Percentiles rank a stretch among this genome's conserved stretches.
These are phyloP conservation scores for Sinella curviseta DNA, from an alignment of 1,140 invertebrate genomes.

Conservation along the genomic window DNA sequence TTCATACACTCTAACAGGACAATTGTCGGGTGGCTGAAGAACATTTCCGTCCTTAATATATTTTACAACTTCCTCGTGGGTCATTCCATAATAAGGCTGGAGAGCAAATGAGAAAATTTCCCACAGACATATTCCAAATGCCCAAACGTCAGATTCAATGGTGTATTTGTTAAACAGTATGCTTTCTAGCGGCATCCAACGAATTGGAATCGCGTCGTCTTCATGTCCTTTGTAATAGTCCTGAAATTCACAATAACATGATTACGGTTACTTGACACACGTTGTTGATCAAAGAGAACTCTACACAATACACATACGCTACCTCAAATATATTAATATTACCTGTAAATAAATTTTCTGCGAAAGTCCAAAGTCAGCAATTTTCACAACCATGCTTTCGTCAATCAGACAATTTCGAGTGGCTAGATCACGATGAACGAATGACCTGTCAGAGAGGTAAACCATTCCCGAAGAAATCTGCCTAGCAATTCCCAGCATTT, in stretches of 20 bases:
- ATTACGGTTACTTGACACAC: neutral
- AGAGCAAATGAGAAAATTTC: conserved; percentile 92
- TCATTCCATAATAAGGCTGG: conserved; percentile 92
- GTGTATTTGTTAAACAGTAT: conserved; percentile 93
- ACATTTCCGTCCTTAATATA: conserved; percentile 89
- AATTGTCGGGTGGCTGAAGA: conserved; percentile 83
- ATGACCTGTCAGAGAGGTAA: conserved; percentile 90
- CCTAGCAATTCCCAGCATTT: conserved; percentile 76
- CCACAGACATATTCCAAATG: conserved; percentile 89
- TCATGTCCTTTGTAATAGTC: conserved; percentile 91
- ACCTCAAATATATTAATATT: too few relatives aligned
- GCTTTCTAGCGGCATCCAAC: conserved; percentile 95
- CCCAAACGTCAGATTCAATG: conserved; percentile 90
- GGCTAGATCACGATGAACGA: conserved; percentile 92
- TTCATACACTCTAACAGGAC: conserved; percentile 84
- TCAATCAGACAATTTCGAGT: conserved; percentile 94
- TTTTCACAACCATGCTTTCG: conserved; percentile 91
- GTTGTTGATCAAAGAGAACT: neutral
- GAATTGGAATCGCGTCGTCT: conserved; percentile 87
- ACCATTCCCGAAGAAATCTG: conserved; percentile 93
- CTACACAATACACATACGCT: conserved; percentile 6
- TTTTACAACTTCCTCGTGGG: conserved; percentile 90
- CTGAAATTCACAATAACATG: conserved; percentile 56
- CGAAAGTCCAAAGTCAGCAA: conserved; percentile 91
- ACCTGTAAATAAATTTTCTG: conserved; percentile 80